A percentile compares a stretch with the other conserved stretches of the same genome.
Evolutionary conservation across 1,140 invertebrate species (phyloP).

Genomic region (Pemphigus obesinymphae): DNA sequence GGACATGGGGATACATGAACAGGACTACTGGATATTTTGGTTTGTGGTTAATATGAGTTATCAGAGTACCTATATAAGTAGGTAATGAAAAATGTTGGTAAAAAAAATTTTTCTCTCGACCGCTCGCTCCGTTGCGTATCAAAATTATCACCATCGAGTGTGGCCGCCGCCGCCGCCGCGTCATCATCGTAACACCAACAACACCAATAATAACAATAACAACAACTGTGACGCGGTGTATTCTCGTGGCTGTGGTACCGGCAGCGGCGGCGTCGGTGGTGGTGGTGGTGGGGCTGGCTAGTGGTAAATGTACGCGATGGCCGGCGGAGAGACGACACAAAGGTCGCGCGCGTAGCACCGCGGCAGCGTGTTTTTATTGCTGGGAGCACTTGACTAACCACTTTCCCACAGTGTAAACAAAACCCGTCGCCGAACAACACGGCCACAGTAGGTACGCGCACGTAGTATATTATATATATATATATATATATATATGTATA

Average conservation of each 20-base stretch:
- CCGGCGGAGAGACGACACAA: background rate
- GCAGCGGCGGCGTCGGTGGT: background rate
- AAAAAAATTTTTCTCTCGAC: too few species aligned
- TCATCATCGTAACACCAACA: background rate
- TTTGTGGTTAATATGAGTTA: too few species aligned
- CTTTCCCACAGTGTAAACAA: slow-evolving; percentile 42
- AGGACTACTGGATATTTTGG: too few species aligned
- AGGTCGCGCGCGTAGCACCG: background rate
- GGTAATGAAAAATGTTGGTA: too few species aligned
- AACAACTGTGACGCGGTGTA: background rate
- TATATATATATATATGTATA: background rate
- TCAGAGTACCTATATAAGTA: too few species aligned
- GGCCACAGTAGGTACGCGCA: background rate
- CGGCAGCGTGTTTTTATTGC: slow-evolving; percentile 36
- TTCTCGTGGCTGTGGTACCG: too few species aligned
- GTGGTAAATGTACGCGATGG: background rate
- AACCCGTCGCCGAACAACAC: background rate
- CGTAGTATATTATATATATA: background rate
- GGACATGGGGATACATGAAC: too few species aligned
- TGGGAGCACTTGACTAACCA: slow-evolving; percentile 41
- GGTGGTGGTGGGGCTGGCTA: background rate
- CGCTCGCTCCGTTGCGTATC: too few species aligned
- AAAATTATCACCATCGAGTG: too few species aligned
- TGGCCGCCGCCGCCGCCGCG: too few species aligned
- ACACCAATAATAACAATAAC: background rate